Evolutionary conservation across 1,140 invertebrate species (phyloP).

Genomic region (Drosophila pallidifrons): DNA sequence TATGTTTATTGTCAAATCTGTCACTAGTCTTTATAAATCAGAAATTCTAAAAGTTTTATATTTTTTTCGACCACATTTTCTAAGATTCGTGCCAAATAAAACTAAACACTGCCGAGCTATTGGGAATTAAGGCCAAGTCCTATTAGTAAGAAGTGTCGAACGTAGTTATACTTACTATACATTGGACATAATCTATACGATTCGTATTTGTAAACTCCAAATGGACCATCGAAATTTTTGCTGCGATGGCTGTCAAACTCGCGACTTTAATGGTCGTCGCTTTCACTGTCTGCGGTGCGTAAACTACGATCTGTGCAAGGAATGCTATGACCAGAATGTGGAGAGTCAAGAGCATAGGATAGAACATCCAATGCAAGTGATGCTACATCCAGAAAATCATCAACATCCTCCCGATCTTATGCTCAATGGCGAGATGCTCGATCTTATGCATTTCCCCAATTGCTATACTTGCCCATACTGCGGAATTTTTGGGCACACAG

Average conservation of each 20-base stretch:
- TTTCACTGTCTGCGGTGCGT: constrained; percentile 64
- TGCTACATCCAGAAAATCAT: constrained; percentile 16
- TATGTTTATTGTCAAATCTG: constrained; percentile 1
- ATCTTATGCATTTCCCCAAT: constrained; percentile 59
- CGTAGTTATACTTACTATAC: too few species aligned
- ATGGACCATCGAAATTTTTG: constrained; percentile 60
- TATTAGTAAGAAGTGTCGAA: neutral
- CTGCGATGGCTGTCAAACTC: constrained; percentile 65
- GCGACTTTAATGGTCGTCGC: constrained; percentile 56
- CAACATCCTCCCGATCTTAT: constrained; percentile 21
- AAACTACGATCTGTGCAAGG: constrained; percentile 65
- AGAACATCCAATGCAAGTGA: constrained; percentile 68
- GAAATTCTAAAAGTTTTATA: constrained; percentile 40
- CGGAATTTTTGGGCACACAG: constrained; percentile 45
- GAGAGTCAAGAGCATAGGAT: constrained; percentile 50
- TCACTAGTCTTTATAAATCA: constrained; percentile 19
- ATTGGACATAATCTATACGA: too few species aligned
- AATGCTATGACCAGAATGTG: constrained; percentile 58
- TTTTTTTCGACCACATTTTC: constrained; percentile 35
- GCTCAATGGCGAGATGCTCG: constrained; percentile 34
- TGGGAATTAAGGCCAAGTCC: constrained; percentile 2
- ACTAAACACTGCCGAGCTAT: constrained; percentile 8
- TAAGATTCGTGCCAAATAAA: constrained; percentile 14
- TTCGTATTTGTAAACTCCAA: neutral
- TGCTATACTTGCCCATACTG: constrained; percentile 70